phyloP scores from a whole-genome alignment of 2,797 vertebrate genomes.

The Gobionotothen gibberifrons region DNA sequence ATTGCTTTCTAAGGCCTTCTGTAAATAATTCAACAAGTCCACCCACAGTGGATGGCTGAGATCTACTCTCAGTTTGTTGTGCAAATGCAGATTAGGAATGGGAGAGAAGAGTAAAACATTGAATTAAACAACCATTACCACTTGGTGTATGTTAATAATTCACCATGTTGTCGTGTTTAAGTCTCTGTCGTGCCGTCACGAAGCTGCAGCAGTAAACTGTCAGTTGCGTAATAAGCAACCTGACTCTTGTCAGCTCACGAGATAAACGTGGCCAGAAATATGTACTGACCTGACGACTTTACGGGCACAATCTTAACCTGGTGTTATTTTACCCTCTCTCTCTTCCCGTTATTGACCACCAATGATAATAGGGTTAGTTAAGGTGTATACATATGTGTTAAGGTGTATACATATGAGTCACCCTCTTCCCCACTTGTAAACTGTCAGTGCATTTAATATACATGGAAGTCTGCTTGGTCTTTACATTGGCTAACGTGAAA shows the following conservation, averaged over 20 bases:
- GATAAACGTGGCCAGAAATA: slow-evolving; percentile 10
- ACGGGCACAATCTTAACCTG: too few species aligned
- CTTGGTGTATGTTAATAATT: neutral
- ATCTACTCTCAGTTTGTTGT: too few species aligned
- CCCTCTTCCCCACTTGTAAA: neutral
- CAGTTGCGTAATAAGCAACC: slow-evolving; percentile 44
- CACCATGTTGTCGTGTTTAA: neutral
- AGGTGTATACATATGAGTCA: neutral
- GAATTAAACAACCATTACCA: neutral
- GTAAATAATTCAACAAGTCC: too few species aligned
- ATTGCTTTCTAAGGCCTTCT: neutral
- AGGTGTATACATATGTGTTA: neutral
- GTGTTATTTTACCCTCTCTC: too few species aligned
- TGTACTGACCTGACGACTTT: neutral
- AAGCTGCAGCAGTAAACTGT: slow-evolving; percentile 3
- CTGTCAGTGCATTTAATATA: too few species aligned
- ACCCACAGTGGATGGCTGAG: neutral
- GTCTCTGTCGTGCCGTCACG: neutral
- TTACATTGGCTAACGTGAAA: neutral
- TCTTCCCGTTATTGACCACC: rapidly evolving
- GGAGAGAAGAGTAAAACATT: neutral
- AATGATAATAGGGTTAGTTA: rapidly evolving
- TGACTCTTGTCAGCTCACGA: slow-evolving; percentile 24
- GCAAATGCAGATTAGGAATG: too few species aligned
- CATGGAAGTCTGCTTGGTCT: neutral